Evolutionary conservation across 2,888 invertebrate species (phyloP), one percentile per base, ranked within the genome.

Genomic region (Ophonus ardosiacus): DNA sequence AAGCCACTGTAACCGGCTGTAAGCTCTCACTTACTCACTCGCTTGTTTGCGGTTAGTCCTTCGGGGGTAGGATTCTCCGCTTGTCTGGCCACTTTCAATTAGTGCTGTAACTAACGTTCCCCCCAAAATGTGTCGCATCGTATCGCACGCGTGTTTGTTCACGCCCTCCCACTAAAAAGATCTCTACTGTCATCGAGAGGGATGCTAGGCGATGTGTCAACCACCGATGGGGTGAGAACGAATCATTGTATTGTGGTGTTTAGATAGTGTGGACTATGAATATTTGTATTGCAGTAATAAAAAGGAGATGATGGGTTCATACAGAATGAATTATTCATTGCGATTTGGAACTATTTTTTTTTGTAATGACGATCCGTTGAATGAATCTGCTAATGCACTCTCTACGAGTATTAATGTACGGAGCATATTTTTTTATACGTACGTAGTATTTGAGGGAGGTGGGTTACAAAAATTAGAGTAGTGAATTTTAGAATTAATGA

Each of bases 51-150:
- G 43, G 43, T 51, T 51, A 51, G 31, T 51, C 43, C 43, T 51
- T 1, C 43, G 10, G 43, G 43, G 43, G 43, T 51, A 51, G 43
- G 43, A 51, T 51, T 51, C 63, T 63, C 74, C 51, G 74, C 43
- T 51, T 40, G 43, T 74, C 74, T 74, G 74, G 74, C 74, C 51
- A 74, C 74, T 74, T 74, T 74, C 74, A 74, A 74, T 74, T 74
- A 74, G 74, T 40, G 74, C n/a, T 74, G 74, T 74, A 74, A 74
- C 43, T 74, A 74, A 74, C 43, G 74, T 43, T 13, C 18, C 74
- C 43, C 43, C 74, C 51, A 15, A n/a, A 40, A n/a, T 15, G 17
- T n/a, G 8, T 15, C 38, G 17, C 17, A 71, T 40, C n/a, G 40
- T 13, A 17, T 40, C 0, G 13, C 0, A 71, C 15, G 43, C 43